These are phyloP conservation scores for Poicephalus gulielmi DNA, from an alignment of 2,113 vertebrate genomes.

Conservation along the genomic window DNA sequence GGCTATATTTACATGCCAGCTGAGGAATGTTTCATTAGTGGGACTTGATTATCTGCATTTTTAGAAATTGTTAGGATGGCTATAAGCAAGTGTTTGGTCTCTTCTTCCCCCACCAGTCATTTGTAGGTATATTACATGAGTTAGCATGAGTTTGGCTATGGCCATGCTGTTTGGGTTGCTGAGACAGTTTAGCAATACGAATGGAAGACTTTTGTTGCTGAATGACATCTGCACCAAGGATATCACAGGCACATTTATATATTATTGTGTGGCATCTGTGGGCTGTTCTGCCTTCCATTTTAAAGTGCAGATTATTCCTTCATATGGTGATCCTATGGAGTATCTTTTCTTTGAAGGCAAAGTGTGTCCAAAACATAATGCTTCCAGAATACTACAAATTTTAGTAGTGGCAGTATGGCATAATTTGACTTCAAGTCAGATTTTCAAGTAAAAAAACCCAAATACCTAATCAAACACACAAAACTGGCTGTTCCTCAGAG, in stretches of 20 bases:
- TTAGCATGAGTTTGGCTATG: not conserved
- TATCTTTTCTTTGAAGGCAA: not conserved
- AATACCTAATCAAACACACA: fast-evolving
- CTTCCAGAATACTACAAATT: not conserved
- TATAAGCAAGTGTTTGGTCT: not conserved
- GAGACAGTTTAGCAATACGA: not conserved
- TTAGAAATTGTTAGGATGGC: not conserved
- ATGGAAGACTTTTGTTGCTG: not conserved
- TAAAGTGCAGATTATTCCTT: not conserved
- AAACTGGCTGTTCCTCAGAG: not conserved
- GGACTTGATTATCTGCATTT: not conserved
- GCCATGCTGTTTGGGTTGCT: not conserved
- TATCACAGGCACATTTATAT: not conserved
- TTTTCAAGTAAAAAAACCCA: not conserved
- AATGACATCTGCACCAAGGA: not conserved
- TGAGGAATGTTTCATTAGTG: not conserved
- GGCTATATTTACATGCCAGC: fast-evolving
- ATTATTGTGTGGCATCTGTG: not conserved
- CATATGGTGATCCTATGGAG: not conserved
- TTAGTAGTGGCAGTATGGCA: not conserved
- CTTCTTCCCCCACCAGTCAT: not conserved
- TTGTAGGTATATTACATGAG: not conserved
- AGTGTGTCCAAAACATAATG: not conserved
- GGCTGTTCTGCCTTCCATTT: not conserved
- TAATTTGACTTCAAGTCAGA: not conserved